phyloP scores from a whole-genome alignment of 2,797 vertebrate species.

The Semotilus atromaculatus region DNA sequence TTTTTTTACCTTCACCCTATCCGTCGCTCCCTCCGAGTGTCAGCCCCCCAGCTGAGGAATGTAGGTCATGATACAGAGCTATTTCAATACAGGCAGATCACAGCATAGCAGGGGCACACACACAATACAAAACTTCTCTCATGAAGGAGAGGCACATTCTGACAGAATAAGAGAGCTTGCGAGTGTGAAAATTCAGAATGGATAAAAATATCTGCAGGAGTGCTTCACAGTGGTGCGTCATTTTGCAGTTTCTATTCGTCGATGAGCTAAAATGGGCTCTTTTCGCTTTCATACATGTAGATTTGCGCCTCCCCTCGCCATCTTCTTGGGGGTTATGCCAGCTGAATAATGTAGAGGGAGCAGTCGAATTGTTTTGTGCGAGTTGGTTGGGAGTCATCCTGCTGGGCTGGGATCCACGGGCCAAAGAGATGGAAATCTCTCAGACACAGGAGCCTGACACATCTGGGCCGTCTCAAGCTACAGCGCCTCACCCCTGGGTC shows the following conservation, averaged over 20 bases:
- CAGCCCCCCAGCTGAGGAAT: slow-evolving; percentile 58
- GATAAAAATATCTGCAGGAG: slow-evolving; percentile 47
- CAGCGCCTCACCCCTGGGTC: slow-evolving; percentile 29
- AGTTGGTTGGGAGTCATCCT: slow-evolving; percentile 23
- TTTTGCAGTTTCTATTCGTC: slow-evolving; percentile 8
- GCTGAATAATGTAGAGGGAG: slow-evolving; percentile 43
- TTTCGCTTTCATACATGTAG: slow-evolving; percentile 17
- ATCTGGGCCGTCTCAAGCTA: slow-evolving; percentile 41
- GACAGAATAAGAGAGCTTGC: slow-evolving; percentile 32
- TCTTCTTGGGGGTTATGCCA: slow-evolving; percentile 42
- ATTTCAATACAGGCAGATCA: slow-evolving; percentile 62
- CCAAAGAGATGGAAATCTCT: slow-evolving; percentile 53
- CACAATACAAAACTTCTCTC: slow-evolving; percentile 31
- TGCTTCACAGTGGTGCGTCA: slow-evolving; percentile 38
- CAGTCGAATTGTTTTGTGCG: slow-evolving; percentile 12
- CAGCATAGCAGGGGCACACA: slow-evolving; percentile 39
- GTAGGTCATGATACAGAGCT: slow-evolving; percentile 60
- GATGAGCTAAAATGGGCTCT: slow-evolving; percentile 22
- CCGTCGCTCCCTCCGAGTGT: slow-evolving; percentile 39
- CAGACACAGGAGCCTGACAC: slow-evolving; percentile 43
- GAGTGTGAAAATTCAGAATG: slow-evolving; percentile 28
- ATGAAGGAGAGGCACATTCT: slow-evolving; percentile 32
- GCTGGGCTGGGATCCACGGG: slow-evolving; percentile 43
- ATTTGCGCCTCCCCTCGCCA: slow-evolving; percentile 1
- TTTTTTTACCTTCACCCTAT: slow-evolving; percentile 46